Evolutionary conservation across 2,113 vertebrate genomes (phyloP).

Genomic region (Micromys minutus): DNA sequence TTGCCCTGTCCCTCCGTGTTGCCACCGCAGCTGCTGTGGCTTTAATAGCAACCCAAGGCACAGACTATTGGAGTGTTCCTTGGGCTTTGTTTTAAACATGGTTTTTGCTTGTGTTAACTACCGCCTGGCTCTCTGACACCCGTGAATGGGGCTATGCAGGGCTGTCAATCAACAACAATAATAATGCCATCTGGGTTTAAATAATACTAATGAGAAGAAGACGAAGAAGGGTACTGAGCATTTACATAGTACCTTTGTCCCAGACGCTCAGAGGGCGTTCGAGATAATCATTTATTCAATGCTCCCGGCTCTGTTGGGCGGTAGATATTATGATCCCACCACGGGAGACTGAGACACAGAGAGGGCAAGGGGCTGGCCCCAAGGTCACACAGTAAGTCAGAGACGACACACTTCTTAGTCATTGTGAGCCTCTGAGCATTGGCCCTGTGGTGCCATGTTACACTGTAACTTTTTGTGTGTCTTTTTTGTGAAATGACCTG

Average conservation of each 20-base stretch:
- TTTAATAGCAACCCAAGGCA: conserved; percentile 77
- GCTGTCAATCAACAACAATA: conserved; percentile 82
- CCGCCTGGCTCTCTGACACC: conserved; percentile 81
- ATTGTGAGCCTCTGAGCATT: not conserved
- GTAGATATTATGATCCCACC: conserved; percentile 77
- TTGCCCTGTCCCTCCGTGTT: conserved; percentile 75
- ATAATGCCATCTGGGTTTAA: conserved; percentile 83
- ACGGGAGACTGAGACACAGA: conserved; percentile 74
- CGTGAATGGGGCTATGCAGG: conserved; percentile 77
- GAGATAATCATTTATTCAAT: conserved; percentile 77
- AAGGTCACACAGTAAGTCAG: conserved; percentile 77
- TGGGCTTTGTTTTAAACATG: conserved; percentile 81
- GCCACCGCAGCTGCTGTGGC: conserved; percentile 79
- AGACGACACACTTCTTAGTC: not conserved
- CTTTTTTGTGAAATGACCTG: not conserved
- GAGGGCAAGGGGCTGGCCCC: conserved; percentile 76
- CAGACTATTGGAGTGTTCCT: conserved; percentile 76
- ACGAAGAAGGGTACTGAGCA: conserved; percentile 77
- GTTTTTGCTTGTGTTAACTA: conserved; percentile 82
- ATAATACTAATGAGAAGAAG: conserved; percentile 82
- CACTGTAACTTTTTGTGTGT: not conserved
- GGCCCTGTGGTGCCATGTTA: not conserved
- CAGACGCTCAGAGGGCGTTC: conserved; percentile 75
- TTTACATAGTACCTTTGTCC: conserved; percentile 82
- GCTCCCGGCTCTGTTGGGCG: conserved; percentile 67